Base-by-base conservation (phyloP, 2,888 invertebrate genomes). In the Mesorhabditis belari region DNA sequence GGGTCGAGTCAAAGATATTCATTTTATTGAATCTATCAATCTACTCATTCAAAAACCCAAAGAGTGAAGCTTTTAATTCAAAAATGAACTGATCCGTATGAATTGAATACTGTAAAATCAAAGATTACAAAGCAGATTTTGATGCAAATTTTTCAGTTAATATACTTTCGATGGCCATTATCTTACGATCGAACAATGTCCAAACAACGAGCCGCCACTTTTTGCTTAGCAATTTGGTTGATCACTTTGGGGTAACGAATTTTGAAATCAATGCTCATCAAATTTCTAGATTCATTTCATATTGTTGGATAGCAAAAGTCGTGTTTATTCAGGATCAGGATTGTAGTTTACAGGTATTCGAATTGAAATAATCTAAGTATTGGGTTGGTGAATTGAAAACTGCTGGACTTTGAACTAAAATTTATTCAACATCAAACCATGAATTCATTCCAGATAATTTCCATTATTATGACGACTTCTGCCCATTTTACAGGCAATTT, bases 141-240 rank as follows among this genome's bases (percentile, higher is more conserved):
- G 2, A 19, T 35, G 4, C 23, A 26, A 35, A 53, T n/a, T 19
- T 64, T 69, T 23, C 61, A 71, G 73, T 64, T 79, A 49, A 80
- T 79, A 44, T 79, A 76, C 62, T 79, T 80, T 64, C 77, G 75
- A 26, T 79, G 79, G 79, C 79, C 79, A 3, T 61, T 79, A 19
- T 66, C 70, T 49, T 79, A 79, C 56, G 79, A 79, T 57, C 64
- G 76, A 52, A 69, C 80, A n/a, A 79, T 79, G 79, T 77, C 79
- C 25, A 80, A 80, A 60, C 62, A 69, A 35, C 52, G 80, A 49
- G 79, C 79, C 5, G 71, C 70, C 24, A 53, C 72, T 29, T 69
- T 80, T 27, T 80, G 79, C 58, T 51, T 73, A 12, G 62, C 74
- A 2, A 77, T 79, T 60, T 79, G 79, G 79, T 63, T 65, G n/a